phyloP scores from a whole-genome alignment of 2,888 invertebrate species.

The Stenoptilia bipunctidactyla region DNA sequence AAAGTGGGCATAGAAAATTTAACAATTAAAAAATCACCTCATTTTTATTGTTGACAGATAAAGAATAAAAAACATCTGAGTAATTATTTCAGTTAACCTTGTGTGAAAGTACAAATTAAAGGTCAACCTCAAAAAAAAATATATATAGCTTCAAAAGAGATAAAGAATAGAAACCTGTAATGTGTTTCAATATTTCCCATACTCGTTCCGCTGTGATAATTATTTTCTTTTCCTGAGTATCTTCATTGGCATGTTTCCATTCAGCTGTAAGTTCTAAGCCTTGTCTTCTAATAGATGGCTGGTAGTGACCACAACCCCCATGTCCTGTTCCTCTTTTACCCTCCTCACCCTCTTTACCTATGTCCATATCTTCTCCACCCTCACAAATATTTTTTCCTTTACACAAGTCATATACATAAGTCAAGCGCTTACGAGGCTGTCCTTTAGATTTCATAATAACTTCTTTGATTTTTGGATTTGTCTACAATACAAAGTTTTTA shows the following conservation, averaged over 20 bases:
- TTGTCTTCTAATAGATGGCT: conserved; percentile 90
- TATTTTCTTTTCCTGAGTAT: conserved; percentile 97
- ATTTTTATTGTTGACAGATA: no score
- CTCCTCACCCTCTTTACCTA: conserved; percentile 82
- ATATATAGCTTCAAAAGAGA: no score
- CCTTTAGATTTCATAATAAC: conserved; percentile 96
- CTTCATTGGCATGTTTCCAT: conserved; percentile 99
- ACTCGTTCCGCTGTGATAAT: conserved; percentile 94
- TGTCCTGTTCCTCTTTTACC: conserved; percentile 75
- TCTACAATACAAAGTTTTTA: conserved; percentile 58
- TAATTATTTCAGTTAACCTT: no score
- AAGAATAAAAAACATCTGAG: no score
- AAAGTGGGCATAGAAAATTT: no score
- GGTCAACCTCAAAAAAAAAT: no score
- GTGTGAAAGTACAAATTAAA: no score
- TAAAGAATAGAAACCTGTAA: conserved; percentile 74
- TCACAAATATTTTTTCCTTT: conserved; percentile 99
- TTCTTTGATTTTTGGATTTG: conserved; percentile 93
- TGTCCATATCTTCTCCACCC: conserved; percentile 98
- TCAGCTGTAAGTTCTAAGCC: conserved; percentile 96
- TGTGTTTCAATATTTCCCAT: conserved; percentile 96
- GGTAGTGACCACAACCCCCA: conserved; percentile 98
- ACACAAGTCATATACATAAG: conserved; percentile 97
- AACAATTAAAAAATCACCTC: no score
- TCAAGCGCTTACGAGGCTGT: conserved; percentile 93